Evolutionary conservation across 1,140 invertebrate genomes (phyloP).

Genomic region (Acromyrmex heyeri): DNA sequence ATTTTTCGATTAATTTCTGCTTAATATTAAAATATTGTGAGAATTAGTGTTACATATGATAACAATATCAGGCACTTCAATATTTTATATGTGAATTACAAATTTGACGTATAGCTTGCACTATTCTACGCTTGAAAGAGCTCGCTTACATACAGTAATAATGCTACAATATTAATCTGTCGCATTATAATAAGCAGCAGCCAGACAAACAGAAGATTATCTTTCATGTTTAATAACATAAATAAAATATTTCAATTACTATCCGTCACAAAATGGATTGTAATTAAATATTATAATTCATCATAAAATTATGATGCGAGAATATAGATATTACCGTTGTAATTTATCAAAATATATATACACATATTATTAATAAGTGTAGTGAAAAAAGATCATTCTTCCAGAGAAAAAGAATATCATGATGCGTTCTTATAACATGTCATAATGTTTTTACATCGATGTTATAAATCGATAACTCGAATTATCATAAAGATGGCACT

Average conservation of each 20-base stretch:
- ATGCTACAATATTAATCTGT: conserved; percentile 16
- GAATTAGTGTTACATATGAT: background rate
- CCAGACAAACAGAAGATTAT: background rate
- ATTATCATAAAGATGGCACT: conserved; percentile 6
- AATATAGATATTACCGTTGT: background rate
- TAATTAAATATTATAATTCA: conserved; percentile 21
- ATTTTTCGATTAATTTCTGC: conserved; percentile 15
- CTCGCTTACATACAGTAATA: conserved; percentile 1
- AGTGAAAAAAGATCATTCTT: background rate
- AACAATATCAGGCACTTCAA: conserved; percentile 7
- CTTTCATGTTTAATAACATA: conserved; percentile 1
- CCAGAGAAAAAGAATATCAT: background rate
- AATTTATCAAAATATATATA: conserved; percentile 22
- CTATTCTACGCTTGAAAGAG: background rate
- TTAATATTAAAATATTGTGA: conserved; percentile 19
- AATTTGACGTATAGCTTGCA: conserved; percentile 4
- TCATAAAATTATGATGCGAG: conserved; percentile 25
- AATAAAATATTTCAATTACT: background rate
- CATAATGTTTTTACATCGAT: background rate
- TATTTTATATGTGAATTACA: conserved; percentile 3
- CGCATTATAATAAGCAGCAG: background rate
- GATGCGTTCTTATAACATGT: background rate
- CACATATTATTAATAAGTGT: background rate
- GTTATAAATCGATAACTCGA: background rate
- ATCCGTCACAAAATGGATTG: background rate